Base-by-base conservation (phyloP, 30 jellyfish, hydroid and myxozoan species). In the Hydractinia symbiolongicarpus region DNA sequence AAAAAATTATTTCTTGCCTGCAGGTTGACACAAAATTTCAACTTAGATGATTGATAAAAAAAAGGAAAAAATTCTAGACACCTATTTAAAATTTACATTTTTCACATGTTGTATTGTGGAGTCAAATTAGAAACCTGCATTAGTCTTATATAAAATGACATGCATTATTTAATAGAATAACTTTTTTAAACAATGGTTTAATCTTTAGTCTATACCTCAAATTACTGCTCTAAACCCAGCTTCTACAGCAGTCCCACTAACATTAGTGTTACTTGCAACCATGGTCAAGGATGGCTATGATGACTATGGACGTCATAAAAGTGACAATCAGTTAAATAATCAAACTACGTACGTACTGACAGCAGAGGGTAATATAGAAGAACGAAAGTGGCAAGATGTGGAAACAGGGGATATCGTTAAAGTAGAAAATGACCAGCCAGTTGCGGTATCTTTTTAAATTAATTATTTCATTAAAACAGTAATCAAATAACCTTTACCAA, bases 221-320 rank as follows among this genome's bases (percentile, higher is more conserved):
- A 84, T 93, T 50, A 86, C 98, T 49, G 96, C 98, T 4, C 73
- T 93, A 79, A 93, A 87, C 73, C 98, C 98, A 40, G 80, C 91
- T 53, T 90, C 98, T 14, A 93, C 98, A 10, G 98, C 96, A 21
- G 89, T 93, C 19, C 98, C 98, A 8, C 77, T 93, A 67, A 55
- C 88, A 44, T 78, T 87, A 75, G 98, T 93, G 81, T 75, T 93
- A 55, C 84, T 90, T 5, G 96, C 95, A 11, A 85, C 96, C 69
- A 95, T 90, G 60, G 85, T 93, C 61, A 93, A 93, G 66, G 98
- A 93, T 79, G 91, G 82, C 17, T 93, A 83, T 52, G 98, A 93
- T 77, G 98, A 93, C 60, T 82, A 67, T 53, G 98, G 98, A 58
- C 56, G 98, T 67, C 98, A 93, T 56, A 83, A 73, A 84, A 93